These are phyloP conservation scores for Peribatodes rhomboidaria DNA, from an alignment of 2,888 invertebrate genomes.

Conservation along the genomic window DNA sequence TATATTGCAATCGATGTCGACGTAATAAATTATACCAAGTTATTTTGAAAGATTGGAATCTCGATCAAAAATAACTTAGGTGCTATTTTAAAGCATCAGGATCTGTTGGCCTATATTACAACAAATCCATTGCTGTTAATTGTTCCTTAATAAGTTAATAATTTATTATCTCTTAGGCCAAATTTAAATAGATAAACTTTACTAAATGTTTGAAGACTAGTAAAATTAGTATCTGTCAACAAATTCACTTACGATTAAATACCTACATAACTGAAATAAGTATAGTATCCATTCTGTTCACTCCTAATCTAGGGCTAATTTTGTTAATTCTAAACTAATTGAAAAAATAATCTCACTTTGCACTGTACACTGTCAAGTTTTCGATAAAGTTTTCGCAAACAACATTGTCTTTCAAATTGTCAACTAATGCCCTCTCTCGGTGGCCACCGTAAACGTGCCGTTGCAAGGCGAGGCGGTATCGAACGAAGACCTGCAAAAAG, in stretches of 20 bases:
- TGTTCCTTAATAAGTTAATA: neutral
- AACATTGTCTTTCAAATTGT: conserved; percentile 8
- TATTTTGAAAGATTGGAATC: too few species aligned
- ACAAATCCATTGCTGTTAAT: neutral
- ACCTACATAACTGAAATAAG: neutral
- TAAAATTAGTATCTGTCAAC: neutral
- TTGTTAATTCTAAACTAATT: neutral
- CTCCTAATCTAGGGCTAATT: neutral
- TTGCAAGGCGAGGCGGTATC: conserved; percentile 70
- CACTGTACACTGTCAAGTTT: conserved; percentile 10
- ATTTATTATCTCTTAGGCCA: neutral
- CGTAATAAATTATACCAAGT: too few species aligned
- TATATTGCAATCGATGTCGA: too few species aligned
- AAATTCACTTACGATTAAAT: neutral
- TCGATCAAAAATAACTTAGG: too few species aligned
- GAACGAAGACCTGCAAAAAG: conserved; percentile 62
- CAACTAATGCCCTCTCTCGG: conserved; percentile 77
- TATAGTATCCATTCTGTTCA: too few species aligned
- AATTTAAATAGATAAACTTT: neutral
- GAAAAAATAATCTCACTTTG: conserved; percentile 12
- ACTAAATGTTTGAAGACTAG: neutral
- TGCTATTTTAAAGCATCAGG: too few species aligned
- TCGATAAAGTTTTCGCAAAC: neutral
- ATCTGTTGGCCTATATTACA: too few species aligned
- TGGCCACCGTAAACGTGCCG: conserved; percentile 75